Conservation (phyloP, 2,888 invertebrate species). For the Fragum sueziense region DNA sequence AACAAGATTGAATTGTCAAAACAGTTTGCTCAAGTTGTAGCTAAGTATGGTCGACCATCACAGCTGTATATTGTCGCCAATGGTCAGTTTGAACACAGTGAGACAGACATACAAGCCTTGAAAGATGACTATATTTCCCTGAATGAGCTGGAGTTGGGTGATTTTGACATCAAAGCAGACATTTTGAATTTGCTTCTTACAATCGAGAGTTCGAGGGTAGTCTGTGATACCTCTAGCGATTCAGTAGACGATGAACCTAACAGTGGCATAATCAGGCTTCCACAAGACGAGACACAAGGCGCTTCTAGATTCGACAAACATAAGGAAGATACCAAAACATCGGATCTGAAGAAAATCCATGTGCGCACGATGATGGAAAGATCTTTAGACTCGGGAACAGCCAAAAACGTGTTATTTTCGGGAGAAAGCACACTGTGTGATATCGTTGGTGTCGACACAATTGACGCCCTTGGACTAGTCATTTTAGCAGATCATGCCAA, state of each 20-base stretch:
- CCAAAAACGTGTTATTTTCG: no score
- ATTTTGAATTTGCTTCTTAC: neutral
- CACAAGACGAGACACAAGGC: neutral
- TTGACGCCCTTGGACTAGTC: neutral
- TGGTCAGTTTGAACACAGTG: neutral
- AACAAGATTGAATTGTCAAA: neutral
- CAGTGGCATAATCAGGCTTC: neutral
- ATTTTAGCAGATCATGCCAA: conserved; percentile 6
- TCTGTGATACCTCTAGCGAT: neutral
- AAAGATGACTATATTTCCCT: neutral
- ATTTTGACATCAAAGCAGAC: neutral
- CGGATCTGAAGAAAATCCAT: neutral
- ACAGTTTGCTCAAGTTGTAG: neutral
- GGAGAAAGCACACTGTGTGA: neutral
- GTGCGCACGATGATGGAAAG: neutral
- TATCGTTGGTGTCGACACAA: neutral
- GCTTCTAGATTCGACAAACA: neutral
- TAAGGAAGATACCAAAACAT: no score
- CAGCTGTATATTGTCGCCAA: neutral
- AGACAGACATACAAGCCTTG: neutral
- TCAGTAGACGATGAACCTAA: neutral
- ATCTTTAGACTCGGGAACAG: neutral
- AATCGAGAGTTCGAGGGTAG: neutral
- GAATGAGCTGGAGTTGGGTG: neutral
- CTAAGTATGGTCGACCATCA: neutral